Evolutionary conservation across 2,888 invertebrate genomes (phyloP).

Genomic region (Lepidochitona cinerea): DNA sequence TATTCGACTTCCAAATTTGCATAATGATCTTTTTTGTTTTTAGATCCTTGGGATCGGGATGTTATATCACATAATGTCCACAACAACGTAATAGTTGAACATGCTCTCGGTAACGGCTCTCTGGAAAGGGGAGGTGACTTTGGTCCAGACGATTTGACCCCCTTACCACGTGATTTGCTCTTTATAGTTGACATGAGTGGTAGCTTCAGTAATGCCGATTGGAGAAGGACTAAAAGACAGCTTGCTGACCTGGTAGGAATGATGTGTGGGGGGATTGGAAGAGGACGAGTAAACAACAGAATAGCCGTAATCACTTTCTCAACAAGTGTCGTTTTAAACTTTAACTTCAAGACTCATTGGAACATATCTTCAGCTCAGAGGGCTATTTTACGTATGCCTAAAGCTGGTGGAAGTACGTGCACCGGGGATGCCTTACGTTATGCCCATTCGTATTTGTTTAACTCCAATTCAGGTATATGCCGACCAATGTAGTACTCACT

Average conservation of each 20-base stretch:
- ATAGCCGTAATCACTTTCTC: background rate
- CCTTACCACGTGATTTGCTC: background rate
- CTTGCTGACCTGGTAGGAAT: background rate
- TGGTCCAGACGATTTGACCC: no score
- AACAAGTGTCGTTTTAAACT: background rate
- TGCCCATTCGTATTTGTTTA: background rate
- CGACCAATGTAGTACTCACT: no score
- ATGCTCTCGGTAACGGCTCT: no score
- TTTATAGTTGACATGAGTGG: slow-evolving; percentile 4
- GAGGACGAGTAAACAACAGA: background rate
- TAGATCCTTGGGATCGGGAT: no score
- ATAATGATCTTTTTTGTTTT: no score
- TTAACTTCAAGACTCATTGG: background rate
- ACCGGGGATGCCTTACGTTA: background rate
- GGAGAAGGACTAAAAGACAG: background rate
- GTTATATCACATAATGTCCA: no score
- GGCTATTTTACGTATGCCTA: background rate
- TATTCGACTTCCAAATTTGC: no score
- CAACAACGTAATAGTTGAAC: no score
- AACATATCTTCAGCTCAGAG: background rate
- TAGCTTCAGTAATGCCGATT: background rate
- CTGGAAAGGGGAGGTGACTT: no score
- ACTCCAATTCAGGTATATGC: background rate
- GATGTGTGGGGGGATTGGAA: background rate
- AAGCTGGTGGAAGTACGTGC: background rate